A percentile compares a stretch with the other conserved stretches of the same genome.
phyloP scores from a whole-genome alignment of 2,113 vertebrate species.

The Sylvilagus bachmani region DNA sequence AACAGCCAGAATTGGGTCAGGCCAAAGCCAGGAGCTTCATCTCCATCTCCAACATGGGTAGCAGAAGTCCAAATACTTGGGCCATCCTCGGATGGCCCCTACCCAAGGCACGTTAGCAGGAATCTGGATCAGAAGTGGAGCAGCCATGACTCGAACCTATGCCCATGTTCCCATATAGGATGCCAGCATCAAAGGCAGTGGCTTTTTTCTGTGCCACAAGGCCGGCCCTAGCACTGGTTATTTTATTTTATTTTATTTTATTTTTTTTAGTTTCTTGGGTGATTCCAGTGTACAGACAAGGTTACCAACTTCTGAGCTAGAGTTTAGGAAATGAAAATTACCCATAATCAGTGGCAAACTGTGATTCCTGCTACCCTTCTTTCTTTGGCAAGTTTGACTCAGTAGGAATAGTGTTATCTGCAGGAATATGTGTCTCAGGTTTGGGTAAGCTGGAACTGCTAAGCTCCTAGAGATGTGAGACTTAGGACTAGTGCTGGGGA shows the following conservation, averaged over 20 bases:
- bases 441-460: not conserved
- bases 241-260: not conserved
- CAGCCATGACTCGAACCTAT: too few species aligned
- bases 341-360: not conserved
- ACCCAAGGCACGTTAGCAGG: too few species aligned
- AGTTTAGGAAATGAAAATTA: constrained; percentile 5
- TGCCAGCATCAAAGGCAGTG: too few species aligned
- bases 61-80: too few species aligned
- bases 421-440: not conserved
- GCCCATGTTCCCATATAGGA: too few species aligned
- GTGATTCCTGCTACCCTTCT: not conserved
- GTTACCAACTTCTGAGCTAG: not conserved
- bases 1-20: too few species aligned
- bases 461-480: not conserved
- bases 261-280: not conserved
- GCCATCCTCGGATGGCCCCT: too few species aligned
- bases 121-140: too few species aligned
- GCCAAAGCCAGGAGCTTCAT: too few species aligned
- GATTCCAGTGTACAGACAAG: not conserved
- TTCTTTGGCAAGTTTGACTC: not conserved
- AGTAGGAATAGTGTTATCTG: not conserved
- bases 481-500: not conserved
- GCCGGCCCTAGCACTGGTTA: too few species aligned
- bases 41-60: too few species aligned
- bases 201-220: too few species aligned